Percentiles rank a stretch among this genome's conserved stretches.
Evolutionary conservation across 2,797 vertebrate genomes (phyloP).

Genomic region (Spondyliosoma cantharus): DNA sequence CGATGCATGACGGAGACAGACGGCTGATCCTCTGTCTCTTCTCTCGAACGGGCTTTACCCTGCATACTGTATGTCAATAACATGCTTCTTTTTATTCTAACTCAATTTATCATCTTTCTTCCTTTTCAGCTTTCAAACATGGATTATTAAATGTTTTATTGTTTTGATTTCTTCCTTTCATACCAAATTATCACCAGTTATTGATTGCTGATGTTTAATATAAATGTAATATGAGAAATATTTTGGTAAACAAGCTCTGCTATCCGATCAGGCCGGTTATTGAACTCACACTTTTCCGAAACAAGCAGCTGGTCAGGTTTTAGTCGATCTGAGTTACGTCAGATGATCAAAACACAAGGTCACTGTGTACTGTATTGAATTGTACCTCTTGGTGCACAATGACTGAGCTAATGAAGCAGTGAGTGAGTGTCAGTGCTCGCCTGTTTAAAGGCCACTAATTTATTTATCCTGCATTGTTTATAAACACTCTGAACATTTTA

Average conservation of each 20-base stretch:
- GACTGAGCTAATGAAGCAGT: conserved; percentile 40
- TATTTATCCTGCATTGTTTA: conserved; percentile 33
- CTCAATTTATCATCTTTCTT: conserved; percentile 55
- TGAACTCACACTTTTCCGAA: conserved; percentile 41
- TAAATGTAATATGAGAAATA: background rate
- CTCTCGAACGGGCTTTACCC: conserved; percentile 58
- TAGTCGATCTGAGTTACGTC: conserved; percentile 39
- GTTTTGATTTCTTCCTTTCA: conserved; percentile 12
- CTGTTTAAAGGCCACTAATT: conserved; percentile 16
- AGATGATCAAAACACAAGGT: conserved; percentile 54
- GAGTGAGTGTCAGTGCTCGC: background rate
- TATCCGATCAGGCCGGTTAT: conserved; percentile 21
- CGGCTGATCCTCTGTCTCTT: conserved; percentile 52
- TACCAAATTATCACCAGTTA: background rate
- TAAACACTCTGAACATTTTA: conserved; percentile 10
- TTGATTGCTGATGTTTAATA: background rate
- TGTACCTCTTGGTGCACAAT: conserved; percentile 35
- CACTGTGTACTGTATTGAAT: conserved; percentile 38
- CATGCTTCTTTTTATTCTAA: conserved; percentile 43
- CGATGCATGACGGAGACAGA: conserved; percentile 76
- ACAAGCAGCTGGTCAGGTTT: conserved; percentile 35
- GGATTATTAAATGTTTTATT: conserved; percentile 29
- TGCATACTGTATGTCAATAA: conserved; percentile 55
- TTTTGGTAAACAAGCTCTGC: background rate
- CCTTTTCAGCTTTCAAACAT: conserved; percentile 69